Evolutionary conservation across 2,888 invertebrate genomes (phyloP), one percentile per base, ranked within the genome.

Genomic region (Dasypogon diadema): DNA sequence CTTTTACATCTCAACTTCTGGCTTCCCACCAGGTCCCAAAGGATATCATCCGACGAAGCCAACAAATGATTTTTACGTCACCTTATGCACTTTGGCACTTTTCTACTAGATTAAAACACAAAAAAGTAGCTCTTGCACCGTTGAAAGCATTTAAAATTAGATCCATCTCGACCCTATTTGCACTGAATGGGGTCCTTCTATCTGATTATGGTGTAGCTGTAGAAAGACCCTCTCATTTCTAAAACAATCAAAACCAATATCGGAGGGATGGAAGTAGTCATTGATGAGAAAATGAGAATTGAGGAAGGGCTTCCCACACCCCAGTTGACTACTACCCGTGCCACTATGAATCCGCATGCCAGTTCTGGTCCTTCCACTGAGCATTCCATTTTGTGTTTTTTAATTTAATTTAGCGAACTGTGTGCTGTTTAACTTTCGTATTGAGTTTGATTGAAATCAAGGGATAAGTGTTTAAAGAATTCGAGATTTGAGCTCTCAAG

Each of bases 401-500:
- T 77, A 77, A 77, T 77, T 77, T 75, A 77, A 77, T 77, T 77
- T 75, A 48, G 70, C 51, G 70, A 77, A 70, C 75, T 77, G 76
- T 76, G 60, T 48, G 58, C 70, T 77, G 74, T 77, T 77, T 77
- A 75, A 77, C 70, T 77, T 77, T 77, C 75, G 75, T 77, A 77
- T 77, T 77, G 75, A 70, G 70, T 76, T 75, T 77, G 77, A 77
- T 77, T 77, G 68, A 77, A 77, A 77, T 77, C 77, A 75, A 77
- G 77, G 77, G 72, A 77, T 75, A 75, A 75, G 77, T 75, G 77
- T 77, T 77, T 77, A 77, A 77, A 63, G 77, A 75, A 77, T 77
- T 72, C 56, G 65, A 65, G 73, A 74, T 63, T 74, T 54, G 54
- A 74, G 56, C 37, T 56, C 51, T 58, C 51, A 70, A 75, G 77